Evolutionary conservation across 2,888 invertebrate genomes (phyloP).

Genomic region (Cotesia congregata): DNA sequence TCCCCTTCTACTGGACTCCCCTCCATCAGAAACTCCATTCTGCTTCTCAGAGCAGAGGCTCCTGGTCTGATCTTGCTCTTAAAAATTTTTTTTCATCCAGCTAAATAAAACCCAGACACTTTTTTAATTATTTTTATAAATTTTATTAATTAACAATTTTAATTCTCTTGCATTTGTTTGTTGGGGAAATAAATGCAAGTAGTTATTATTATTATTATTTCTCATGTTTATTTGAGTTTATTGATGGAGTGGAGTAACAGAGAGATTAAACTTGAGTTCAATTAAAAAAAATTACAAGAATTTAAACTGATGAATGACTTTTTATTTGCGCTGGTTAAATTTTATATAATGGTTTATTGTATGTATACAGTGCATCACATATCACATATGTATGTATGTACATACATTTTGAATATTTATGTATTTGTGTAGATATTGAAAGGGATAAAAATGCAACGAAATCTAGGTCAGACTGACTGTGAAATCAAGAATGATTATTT

Average conservation of each 20-base stretch:
- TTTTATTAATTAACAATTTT: not conserved
- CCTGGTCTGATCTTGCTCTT: not conserved
- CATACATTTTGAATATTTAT: not conserved
- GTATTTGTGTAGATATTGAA: not conserved
- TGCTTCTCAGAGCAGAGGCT: not conserved
- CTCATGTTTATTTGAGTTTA: not conserved
- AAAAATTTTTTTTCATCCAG: not conserved
- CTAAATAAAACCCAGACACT: not conserved
- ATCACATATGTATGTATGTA: not conserved
- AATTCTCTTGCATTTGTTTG: not conserved
- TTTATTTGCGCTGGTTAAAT: not conserved
- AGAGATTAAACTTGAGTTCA: slow-evolving; percentile 1
- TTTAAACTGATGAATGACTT: not conserved
- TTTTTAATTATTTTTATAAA: not conserved
- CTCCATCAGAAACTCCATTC: not conserved
- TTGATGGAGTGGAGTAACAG: not conserved
- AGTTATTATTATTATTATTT: not conserved
- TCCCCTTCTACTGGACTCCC: not conserved
- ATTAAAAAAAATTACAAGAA: not conserved
- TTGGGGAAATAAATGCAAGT: not conserved
- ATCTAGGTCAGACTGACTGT: slow-evolving; percentile 40
- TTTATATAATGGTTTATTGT: not conserved
- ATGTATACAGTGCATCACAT: not conserved
- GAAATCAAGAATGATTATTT: slow-evolving; percentile 43
- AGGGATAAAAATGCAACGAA: slow-evolving; percentile 13